Evolutionary conservation across 2,797 vertebrate genomes (phyloP), one percentile per base, ranked within the genome.

Genomic region (Anableps anableps): DNA sequence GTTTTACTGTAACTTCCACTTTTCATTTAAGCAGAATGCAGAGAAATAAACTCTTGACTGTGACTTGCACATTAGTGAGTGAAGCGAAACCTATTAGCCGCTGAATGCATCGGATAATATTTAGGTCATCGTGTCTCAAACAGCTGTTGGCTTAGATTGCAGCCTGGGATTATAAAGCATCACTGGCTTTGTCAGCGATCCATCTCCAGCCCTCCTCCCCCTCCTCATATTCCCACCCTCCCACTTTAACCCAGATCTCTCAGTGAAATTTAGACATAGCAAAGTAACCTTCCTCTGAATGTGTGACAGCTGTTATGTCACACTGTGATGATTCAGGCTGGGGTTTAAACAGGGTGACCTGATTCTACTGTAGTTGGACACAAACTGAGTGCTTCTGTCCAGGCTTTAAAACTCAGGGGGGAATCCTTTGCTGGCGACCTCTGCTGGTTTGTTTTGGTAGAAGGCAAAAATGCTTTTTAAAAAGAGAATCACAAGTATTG

Each of bases 111-210:
- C 79, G 79, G 75, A 80, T 86, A 48, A 93, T 92, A 94, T 95
- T 93, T 83, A 93, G 93, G 94, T 91, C 94, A 93, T 80, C 2
- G 1, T 82, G 81, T 82, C 85, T 91, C 80, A 87, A 86, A 91
- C 91, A 93, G 88, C 88, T 90, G 91, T 80, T 90, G 87, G 88
- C 76, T 91, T 77, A 88, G 86, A 92, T 88, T 89, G 88, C 86
- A 94, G 93, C 87, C 80, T 91, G 90, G 92, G 93, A 94, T 94
- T 94, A 94, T 91, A 66, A 91, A 75, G 73, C 74, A 1, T 79
- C 41, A n/a, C 53, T 72, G 80, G 84, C 76, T 82, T 82, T 78
- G 86, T 93, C 92, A 93, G 88, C 89, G 45, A 88, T 86, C 58
- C 66, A 74, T 68, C 19, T 6, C 34, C 26, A 19, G 29, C n/a